Conservation (phyloP, 2,888 invertebrate genomes). For the Hemaris fuciformis region DNA sequence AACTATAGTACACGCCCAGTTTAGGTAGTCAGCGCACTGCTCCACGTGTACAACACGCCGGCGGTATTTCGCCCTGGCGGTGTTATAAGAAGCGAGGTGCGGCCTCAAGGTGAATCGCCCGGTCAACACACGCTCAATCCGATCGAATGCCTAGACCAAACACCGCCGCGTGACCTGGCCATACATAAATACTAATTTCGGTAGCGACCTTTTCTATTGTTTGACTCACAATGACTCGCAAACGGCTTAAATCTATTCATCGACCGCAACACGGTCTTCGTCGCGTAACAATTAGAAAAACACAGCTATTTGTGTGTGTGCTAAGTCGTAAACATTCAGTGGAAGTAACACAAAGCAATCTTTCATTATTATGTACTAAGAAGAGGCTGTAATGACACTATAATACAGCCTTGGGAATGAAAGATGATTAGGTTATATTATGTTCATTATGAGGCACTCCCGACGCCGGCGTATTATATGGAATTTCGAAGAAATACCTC, state of each 20-base stretch:
- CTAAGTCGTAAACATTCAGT: conserved; percentile 9
- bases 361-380: conserved; percentile 37
- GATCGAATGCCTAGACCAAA: conserved; percentile 74
- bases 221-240: conserved; percentile 14
- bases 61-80: conserved; percentile 46
- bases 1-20: conserved; percentile 58
- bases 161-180: conserved; percentile 66
- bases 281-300: neutral
- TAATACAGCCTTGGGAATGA: conserved; percentile 37
- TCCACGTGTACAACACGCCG: conserved; percentile 41
- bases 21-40: conserved; percentile 46
- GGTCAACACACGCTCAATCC: conserved; percentile 73
- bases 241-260: neutral
- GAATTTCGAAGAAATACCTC: neutral
- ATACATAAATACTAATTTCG: conserved; percentile 55
- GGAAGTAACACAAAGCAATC: conserved; percentile 29
- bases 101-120: conserved; percentile 77
- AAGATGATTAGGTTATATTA: conserved; percentile 21
- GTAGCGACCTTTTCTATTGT: conserved; percentile 45
- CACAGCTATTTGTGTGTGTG: neutral
- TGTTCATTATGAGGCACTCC: conserved; percentile 1
- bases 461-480: neutral
- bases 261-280: neutral
- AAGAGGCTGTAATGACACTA: conserved; percentile 36
- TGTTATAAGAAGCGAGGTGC: conserved; percentile 67